phyloP scores from a whole-genome alignment of 2,888 invertebrate genomes.

The Caradrina kadenii region DNA sequence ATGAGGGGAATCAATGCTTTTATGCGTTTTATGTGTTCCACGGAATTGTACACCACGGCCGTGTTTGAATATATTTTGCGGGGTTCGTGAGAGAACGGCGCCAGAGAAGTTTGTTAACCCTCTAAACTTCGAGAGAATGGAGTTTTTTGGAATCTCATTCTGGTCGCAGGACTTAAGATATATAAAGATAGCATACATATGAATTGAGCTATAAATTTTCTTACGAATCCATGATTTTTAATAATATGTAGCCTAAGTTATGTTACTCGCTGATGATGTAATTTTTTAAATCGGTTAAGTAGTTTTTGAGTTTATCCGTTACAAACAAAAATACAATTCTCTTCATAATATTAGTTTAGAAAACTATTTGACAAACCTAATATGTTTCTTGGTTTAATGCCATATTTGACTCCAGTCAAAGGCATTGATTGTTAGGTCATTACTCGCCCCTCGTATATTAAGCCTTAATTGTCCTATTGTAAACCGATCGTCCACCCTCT shows the following conservation, averaged over 20 bases:
- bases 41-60: conserved; percentile 25
- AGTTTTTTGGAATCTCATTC: not conserved
- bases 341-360: too few species aligned
- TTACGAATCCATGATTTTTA: too few species aligned
- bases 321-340: too few species aligned
- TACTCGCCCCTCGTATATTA: conserved; percentile 22
- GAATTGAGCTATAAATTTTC: too few species aligned
- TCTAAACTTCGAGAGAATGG: not conserved
- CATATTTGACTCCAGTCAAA: not conserved
- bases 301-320: too few species aligned
- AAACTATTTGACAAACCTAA: not conserved
- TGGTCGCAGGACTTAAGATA: not conserved
- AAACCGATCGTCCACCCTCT: conserved; percentile 23
- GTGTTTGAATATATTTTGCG: conserved; percentile 41
- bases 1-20: conserved; percentile 31
- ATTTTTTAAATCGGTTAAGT: too few species aligned
- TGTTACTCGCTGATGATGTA: too few species aligned
- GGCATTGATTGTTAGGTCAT: conserved; percentile 18
- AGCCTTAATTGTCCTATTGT: conserved; percentile 39
- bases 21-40: conserved; percentile 52
- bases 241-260: too few species aligned
- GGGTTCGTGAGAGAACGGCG: conserved; percentile 7
- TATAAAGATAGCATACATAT: too few species aligned
- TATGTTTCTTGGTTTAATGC: not conserved
- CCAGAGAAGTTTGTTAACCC: conserved; percentile 4